Base-by-base conservation (phyloP, 1,140 invertebrate genomes). In the Saxidomus purpurata region DNA sequence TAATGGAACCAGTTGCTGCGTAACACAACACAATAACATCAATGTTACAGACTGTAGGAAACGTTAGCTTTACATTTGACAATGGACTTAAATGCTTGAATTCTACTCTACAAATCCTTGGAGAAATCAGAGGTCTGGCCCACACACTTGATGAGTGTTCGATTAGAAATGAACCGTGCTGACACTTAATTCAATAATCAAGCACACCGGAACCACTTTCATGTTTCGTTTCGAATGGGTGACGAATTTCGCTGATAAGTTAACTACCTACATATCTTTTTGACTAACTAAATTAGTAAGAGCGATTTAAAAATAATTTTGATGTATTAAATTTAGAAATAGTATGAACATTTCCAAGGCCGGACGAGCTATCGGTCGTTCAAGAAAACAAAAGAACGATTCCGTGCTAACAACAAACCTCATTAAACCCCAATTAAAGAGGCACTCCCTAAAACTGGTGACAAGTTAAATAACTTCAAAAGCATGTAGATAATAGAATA, bases 131-230 rank as follows among this genome's bases (percentile, higher is more conserved):
- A 19, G 28, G 36, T 36, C 67, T 40, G 67, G 67, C 67, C 67
- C 76, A 79, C 47, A 52, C 76, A 52, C 47, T 79, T 38, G 28
- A 49, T 47, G 76, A 36, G 25, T 55, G 76, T 34, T 79, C 49
- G 76, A 79, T 79, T 55, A 52, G 28, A 34, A 36, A 38, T 79
- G 76, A 79, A 55, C 76, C 76, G 22, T 31, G 19, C 47, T 49
- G 76, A 79, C 76, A 79, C 25, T 55, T 79, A 79, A 79, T 79
- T 79, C 76, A 79, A 17, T 55, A 79, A 79, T 79, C 76, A 79
- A 79, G 76, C 28, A 55, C 43, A 49, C 76, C 76, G 76, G 76
- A 79, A 79, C 76, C 47, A 36, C 43, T 47, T 52, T 52, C 76
- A 55, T 79, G 76, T 79, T 79, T 28, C 47, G 76, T 79, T 36